Percentiles rank a stretch among this genome's conserved stretches.
phyloP scores from a whole-genome alignment of 2,888 invertebrate genomes.

The Mechanitis messenoides region DNA sequence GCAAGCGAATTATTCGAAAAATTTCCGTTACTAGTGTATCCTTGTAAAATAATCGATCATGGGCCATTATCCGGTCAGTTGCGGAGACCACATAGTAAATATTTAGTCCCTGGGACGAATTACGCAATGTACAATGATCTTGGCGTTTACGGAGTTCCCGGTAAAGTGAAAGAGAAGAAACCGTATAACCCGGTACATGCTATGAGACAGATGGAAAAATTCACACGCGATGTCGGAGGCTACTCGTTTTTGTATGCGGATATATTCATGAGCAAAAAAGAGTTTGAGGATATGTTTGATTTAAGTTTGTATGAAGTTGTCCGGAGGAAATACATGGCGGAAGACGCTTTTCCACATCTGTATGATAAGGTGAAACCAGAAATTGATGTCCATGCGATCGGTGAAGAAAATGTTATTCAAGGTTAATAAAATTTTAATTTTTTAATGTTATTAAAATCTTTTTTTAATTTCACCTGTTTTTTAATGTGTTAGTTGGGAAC shows the following conservation, averaged over 20 bases:
- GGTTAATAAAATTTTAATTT: constrained; percentile 4
- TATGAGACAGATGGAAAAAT: constrained; percentile 83
- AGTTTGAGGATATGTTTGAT: constrained; percentile 83
- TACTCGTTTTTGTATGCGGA: constrained; percentile 83
- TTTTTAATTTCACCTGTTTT: neutral
- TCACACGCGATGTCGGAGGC: constrained; percentile 81
- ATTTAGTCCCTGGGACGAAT: constrained; percentile 79
- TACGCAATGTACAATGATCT: constrained; percentile 84
- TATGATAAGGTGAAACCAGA: constrained; percentile 82
- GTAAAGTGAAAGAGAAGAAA: constrained; percentile 76
- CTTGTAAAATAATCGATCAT: constrained; percentile 80
- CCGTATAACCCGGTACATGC: constrained; percentile 79
- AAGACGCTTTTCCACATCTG: constrained; percentile 79
- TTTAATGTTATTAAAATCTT: no score
- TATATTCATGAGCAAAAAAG: constrained; percentile 80
- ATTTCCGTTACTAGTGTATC: constrained; percentile 82
- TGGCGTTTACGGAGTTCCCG: constrained; percentile 83
- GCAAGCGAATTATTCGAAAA: constrained; percentile 79
- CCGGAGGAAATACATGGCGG: constrained; percentile 76
- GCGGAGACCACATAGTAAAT: constrained; percentile 71
- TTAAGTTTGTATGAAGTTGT: constrained; percentile 78
- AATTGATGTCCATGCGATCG: constrained; percentile 79
- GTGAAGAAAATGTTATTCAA: constrained; percentile 52
- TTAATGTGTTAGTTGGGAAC: neutral
- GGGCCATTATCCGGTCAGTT: constrained; percentile 78